Evolutionary conservation across 2,797 vertebrate species (phyloP), one percentile per base, ranked within the genome.

Genomic region (Meriones psammophilus): DNA sequence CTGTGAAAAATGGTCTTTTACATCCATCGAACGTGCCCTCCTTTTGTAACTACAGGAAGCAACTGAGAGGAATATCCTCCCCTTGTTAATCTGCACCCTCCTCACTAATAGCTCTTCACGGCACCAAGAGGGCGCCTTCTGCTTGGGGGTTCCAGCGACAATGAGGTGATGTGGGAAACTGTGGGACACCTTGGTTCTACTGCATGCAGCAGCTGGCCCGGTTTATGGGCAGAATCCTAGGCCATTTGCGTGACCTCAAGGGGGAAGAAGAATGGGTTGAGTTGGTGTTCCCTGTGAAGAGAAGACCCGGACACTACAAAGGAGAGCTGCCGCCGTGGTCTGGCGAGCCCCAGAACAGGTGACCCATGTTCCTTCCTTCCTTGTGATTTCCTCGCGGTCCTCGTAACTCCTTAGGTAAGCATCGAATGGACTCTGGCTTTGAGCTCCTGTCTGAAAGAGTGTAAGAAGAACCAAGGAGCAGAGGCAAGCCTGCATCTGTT

Each of bases 401-500:
- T 81, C 39, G 36, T 88, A 17, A 17, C 30, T 68, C 8, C 17
- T 88, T 86, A 73, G 81, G 76, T 46, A 77, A 77, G 42, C 18
- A 60, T 66, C 36, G 76, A 15, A 50, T 56, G 26, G 91, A 81
- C 89, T 94, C 17, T 69, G 80, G 62, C 36, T 95, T 96, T 73
- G 30, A 91, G 62, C 66, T 91, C 50, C 17, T 95, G 50, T 42
- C 46, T 91, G 46, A 94, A 80, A 73, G 46, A 81, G 42, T 62
- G 68, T 12, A 26, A 71, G 81, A 93, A 71, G 86, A 94, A 50
- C 24, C n/a, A 81, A 86, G 73, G 54, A 58, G 28, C 33, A 33
- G 5, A 93, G 85, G 62, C 28, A 39, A 86, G 46, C 30, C 89
- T 73, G 28, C 2, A 20, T 86, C 15, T 50, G 9, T 20, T 28